phyloP scores from a whole-genome alignment of 2,797 vertebrate genomes.

The Aplochiton taeniatus region DNA sequence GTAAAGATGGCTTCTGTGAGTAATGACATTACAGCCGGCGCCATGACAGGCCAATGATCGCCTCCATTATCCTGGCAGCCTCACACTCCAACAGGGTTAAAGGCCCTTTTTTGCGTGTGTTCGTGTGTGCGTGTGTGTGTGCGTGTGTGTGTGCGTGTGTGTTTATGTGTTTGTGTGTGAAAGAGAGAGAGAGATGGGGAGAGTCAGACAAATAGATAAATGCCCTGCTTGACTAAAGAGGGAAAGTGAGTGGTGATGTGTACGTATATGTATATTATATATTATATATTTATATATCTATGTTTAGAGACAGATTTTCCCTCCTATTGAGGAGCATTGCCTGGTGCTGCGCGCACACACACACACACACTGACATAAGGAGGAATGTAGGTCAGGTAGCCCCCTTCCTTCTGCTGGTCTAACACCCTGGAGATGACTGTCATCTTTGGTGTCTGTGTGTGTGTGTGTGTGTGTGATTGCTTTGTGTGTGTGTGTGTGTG shows the following conservation, averaged over 20 bases:
- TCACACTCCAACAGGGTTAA: slow-evolving; percentile 16
- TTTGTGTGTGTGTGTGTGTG: slow-evolving; percentile 11
- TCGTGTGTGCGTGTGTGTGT: neutral
- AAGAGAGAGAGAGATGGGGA: neutral
- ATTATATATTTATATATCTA: no score
- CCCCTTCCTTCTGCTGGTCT: slow-evolving; percentile 62
- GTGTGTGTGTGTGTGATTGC: neutral
- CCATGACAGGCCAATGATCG: slow-evolving; percentile 45
- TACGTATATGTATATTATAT: no score
- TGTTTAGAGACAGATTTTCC: slow-evolving; percentile 43
- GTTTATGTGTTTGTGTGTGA: neutral
- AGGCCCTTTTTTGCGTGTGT: neutral
- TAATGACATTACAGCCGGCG: slow-evolving; percentile 33
- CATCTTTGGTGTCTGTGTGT: slow-evolving; percentile 5
- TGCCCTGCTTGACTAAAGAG: no score
- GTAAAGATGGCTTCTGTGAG: slow-evolving; percentile 41
- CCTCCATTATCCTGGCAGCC: slow-evolving; percentile 18
- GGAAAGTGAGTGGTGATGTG: neutral
- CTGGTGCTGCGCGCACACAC: slow-evolving; percentile 39
- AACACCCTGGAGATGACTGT: slow-evolving; percentile 30
- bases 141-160: neutral
- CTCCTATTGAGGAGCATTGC: slow-evolving; percentile 27
- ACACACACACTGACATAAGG: no score
- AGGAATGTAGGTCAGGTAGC: slow-evolving; percentile 79
- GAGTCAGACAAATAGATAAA: neutral